Base-by-base conservation (phyloP, 2,888 invertebrate species). In the Protonemura montana region DNA sequence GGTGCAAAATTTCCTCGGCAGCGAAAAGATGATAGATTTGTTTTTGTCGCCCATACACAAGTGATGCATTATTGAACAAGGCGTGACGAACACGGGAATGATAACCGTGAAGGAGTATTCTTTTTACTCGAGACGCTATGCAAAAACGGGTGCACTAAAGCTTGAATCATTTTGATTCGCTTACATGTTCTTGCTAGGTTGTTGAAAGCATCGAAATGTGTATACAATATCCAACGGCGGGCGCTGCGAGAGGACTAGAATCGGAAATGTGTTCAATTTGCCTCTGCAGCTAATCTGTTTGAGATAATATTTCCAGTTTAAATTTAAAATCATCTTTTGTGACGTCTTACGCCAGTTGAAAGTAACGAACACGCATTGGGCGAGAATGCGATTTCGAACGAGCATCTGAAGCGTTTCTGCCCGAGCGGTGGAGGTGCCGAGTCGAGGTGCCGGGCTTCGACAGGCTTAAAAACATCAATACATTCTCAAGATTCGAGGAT, bases 231-330 rank as follows among this genome's bases (percentile, higher is more conserved):
- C 13, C 59, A 59, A 21, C 59, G 59, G 2, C 41, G 13, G 16
- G 59, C 59, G 2, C 59, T 35, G 13, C 59, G 59, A 59, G n/a
- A n/a, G 1, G 59, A 10, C 7, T 10, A 59, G 59, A 59, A 59
- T 59, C 13, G 59, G 59, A 59, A 59, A 59, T 59, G 59, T 13
- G 59, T 59, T 59, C 59, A 59, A 21, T 21, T 59, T 21, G 59
- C 7, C 59, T 59, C 59, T n/a, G n/a, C n/a, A 59, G 59, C 59
- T 59, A 59, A 59, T 59, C 59, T 59, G 59, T 59, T 59, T 59
- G 59, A 59, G 59, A 59, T 21, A 21, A 59, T 59, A 59, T 59
- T 59, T 59, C 21, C 59, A 16, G 1, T 59, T 21, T 16, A 21
- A 59, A 59, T 59, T 59, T 1, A 59, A 59, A 59, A 21, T 10